Evolutionary conservation across 92 coral and sea anemone species (phyloP).

Genomic region (Porites evermanni): DNA sequence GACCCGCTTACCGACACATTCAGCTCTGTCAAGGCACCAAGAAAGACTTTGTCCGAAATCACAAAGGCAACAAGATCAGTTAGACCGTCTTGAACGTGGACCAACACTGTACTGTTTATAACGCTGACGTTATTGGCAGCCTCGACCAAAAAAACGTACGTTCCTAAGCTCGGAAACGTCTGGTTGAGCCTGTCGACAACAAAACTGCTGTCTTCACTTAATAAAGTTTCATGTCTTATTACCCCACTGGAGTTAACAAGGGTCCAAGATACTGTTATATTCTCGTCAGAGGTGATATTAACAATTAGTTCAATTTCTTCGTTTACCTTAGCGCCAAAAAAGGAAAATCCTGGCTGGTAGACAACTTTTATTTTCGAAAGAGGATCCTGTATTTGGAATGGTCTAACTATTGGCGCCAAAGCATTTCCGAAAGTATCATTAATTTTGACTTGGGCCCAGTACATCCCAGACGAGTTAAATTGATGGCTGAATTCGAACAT

Average conservation of each 20-base stretch:
- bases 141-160: conserved; percentile 55
- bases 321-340: conserved; percentile 54
- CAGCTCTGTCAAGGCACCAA: conserved; percentile 64
- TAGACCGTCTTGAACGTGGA: conserved; percentile 59
- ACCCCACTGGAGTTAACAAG: conserved; percentile 6
- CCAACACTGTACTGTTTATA: conserved; percentile 44
- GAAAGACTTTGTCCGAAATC: conserved; percentile 47
- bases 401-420: conserved; percentile 21
- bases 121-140: conserved; percentile 84
- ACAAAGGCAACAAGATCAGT: conserved; percentile 64
- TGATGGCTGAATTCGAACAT: conserved; percentile 47
- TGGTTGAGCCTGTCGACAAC: conserved; percentile 52
- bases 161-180: conserved; percentile 63
- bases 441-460: conserved; percentile 56
- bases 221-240: conserved; percentile 6
- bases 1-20: conserved; percentile 69
- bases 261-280: conserved; percentile 61
- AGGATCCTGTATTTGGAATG: conserved; percentile 56
- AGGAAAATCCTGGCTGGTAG: conserved; percentile 65
- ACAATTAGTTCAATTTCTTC: conserved; percentile 46
- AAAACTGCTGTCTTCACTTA: not conserved
- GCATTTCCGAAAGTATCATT: conserved; percentile 29
- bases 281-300: conserved; percentile 63
- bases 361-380: conserved; percentile 39
- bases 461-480: conserved; percentile 48